A percentile compares a stretch with the other conserved stretches of the same genome.
Conservation (phyloP, 2,113 vertebrate genomes). For the Lynx canadensis region DNA sequence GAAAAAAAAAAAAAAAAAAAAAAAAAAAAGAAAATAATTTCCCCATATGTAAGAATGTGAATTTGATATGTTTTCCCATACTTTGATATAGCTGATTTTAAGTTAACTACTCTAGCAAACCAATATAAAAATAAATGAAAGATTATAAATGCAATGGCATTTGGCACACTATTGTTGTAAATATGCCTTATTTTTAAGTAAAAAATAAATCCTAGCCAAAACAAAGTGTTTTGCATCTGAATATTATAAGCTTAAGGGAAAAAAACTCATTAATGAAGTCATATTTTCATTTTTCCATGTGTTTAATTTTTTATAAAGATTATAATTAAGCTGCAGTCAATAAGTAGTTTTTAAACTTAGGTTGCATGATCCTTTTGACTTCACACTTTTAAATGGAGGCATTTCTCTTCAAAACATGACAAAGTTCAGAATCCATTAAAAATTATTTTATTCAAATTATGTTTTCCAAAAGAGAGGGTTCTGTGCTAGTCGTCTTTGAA, state of each 20-base stretch:
- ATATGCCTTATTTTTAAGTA: conserved; percentile 68
- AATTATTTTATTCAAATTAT: conserved; percentile 78
- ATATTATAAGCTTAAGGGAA: conserved; percentile 46
- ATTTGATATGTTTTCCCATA: conserved; percentile 1
- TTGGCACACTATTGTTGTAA: not conserved
- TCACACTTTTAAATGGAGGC: conserved; percentile 56
- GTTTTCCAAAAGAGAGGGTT: conserved; percentile 98
- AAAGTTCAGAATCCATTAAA: conserved; percentile 69
- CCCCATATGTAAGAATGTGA: not conserved
- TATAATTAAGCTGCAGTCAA: conserved; percentile 79
- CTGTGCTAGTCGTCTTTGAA: conserved; percentile 95
- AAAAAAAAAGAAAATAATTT: conserved; percentile 59
- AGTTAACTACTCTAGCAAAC: conserved; percentile 15
- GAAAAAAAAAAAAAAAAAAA: too few relatives aligned
- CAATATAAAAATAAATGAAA: conserved; percentile 17
- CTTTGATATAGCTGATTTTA: conserved; percentile 34
- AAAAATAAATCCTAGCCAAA: conserved; percentile 43
- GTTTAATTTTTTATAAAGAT: conserved; percentile 83
- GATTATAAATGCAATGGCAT: conserved; percentile 20
- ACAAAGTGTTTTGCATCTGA: conserved; percentile 57
- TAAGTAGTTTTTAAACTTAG: conserved; percentile 67
- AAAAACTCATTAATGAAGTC: not conserved
- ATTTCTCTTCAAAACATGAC: conserved; percentile 63
- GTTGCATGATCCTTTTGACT: conserved; percentile 49
- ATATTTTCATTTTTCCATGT: conserved; percentile 71